Base-by-base conservation (phyloP, 1,140 invertebrate species). In the Cotesia glomerata region DNA sequence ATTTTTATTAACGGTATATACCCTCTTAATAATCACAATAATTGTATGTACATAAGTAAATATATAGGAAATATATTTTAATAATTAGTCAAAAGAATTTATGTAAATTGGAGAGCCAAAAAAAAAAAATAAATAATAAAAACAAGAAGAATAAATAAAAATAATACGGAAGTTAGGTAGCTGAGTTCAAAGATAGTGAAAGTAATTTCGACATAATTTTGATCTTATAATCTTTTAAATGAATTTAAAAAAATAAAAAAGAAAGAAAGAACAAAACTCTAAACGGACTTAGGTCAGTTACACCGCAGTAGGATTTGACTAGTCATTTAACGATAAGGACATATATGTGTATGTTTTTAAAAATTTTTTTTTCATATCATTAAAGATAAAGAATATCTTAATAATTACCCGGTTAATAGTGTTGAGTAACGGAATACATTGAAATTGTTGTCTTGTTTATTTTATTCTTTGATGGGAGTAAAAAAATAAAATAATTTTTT, bases 271-370 rank as follows among this genome's bases (percentile, higher is more conserved):
- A 39, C 5, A 9, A 45, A 45, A 7, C 5, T 45, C 0, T 45
- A 45, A 45, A 58, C 58, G 58, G 54, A 59, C 54, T 4, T 58
- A 70, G 69, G 69, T 70, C 69, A 70, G 56, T 70, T 70, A 70
- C 69, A 56, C 13, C 58, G 69, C 5, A 59, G 16, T 49, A 56
- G 18, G 36, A 69, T 34, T 9, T 14, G 1, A 69, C 67, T 64
- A 64, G 18, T 64, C 39, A 36, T 49, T 49, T 8, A n/a, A 13
- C 14, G 8, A 35, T 64, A 45, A 51, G 36, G 39, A 45, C 62
- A 49, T 26, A 26, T 26, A 26, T 26, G 18, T 26, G 18, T 26
- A 26, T 18, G 62, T 36, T 64, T 16, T 18, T 18, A 18, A 9
- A 9, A 18, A 45, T 64, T 49, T 18, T 18, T 34, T 61, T 51